Evolutionary conservation across 23 tunicate species (phyloP).

Genomic region (Halocynthia aurantium): DNA sequence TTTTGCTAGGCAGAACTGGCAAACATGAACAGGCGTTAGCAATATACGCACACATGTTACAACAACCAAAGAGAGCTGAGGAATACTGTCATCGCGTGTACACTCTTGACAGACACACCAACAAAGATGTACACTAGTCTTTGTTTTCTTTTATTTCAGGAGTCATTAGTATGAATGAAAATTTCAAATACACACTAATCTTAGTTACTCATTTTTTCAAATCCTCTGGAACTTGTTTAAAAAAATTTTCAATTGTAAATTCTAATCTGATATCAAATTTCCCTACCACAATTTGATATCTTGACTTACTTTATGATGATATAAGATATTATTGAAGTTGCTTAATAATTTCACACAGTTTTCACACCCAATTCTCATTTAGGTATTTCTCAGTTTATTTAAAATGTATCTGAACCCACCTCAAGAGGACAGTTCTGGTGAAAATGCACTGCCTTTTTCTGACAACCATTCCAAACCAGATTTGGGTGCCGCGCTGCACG

Average conservation of each 20-base stretch:
- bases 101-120: slow-evolving; percentile 33
- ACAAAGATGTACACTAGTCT: slow-evolving; percentile 45
- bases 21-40: slow-evolving; percentile 67
- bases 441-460: no score
- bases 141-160: not conserved
- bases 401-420: slow-evolving; percentile 65
- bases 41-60: slow-evolving; percentile 50
- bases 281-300: not conserved
- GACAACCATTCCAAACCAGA: slow-evolving; percentile 10
- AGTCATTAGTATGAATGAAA: no score
- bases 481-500: slow-evolving; percentile 34
- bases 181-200: no score
- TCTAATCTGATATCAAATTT: not conserved
- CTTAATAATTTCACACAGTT: not conserved
- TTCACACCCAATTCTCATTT: not conserved
- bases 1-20: slow-evolving; percentile 75
- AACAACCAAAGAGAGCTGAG: slow-evolving; percentile 54
- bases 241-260: no score
- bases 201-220: no score
- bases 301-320: not conserved
- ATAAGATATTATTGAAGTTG: not conserved
- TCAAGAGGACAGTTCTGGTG: not conserved
- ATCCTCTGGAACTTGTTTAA: no score
- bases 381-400: slow-evolving; percentile 56
- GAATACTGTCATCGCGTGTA: slow-evolving; percentile 59